A percentile compares a stretch with the other conserved stretches of the same genome.
These are phyloP conservation scores for Stegastes partitus DNA, from an alignment of 2,113 vertebrate species.

Conservation along the genomic window DNA sequence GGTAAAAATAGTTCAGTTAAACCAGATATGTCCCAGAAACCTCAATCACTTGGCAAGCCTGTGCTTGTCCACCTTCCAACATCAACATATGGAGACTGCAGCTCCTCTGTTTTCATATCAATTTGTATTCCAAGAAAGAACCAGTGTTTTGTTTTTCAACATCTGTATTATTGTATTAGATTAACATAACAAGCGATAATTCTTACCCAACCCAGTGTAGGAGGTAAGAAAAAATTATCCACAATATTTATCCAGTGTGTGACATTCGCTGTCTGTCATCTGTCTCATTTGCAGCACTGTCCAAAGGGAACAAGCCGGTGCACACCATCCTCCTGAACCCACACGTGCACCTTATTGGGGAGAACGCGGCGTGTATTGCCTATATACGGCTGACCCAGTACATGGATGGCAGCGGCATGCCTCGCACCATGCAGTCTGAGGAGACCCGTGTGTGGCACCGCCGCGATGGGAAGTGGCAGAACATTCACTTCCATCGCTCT, in stretches of 20 bases:
- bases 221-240: neutral
- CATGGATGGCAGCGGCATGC: slow-evolving; percentile 92
- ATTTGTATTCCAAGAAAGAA: neutral
- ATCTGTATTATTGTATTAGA: neutral
- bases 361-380: slow-evolving; percentile 95
- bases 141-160: slow-evolving; percentile 1
- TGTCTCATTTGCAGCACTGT: slow-evolving; percentile 86
- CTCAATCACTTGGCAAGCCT: slow-evolving; percentile 70
- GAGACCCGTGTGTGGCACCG: slow-evolving; percentile 98
- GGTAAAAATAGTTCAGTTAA: slow-evolving; percentile 74
- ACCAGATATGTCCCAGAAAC: slow-evolving; percentile 79
- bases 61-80: slow-evolving; percentile 56
- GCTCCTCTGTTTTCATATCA: slow-evolving; percentile 16
- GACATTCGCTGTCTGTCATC: neutral
- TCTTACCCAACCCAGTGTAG: neutral
- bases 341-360: slow-evolving; percentile 96
- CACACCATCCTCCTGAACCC: slow-evolving; percentile 98
- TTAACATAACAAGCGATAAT: neutral
- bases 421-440: slow-evolving; percentile 97
- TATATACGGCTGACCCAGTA: slow-evolving; percentile 98
- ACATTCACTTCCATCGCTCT: slow-evolving; percentile 98
- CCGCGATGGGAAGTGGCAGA: slow-evolving; percentile 98
- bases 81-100: slow-evolving; percentile 48
- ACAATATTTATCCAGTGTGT: neutral
- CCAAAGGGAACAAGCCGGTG: slow-evolving; percentile 96